Evolutionary conservation across 2,888 invertebrate species (phyloP), one percentile per base, ranked within the genome.

Genomic region (Drosophila rellima): DNA sequence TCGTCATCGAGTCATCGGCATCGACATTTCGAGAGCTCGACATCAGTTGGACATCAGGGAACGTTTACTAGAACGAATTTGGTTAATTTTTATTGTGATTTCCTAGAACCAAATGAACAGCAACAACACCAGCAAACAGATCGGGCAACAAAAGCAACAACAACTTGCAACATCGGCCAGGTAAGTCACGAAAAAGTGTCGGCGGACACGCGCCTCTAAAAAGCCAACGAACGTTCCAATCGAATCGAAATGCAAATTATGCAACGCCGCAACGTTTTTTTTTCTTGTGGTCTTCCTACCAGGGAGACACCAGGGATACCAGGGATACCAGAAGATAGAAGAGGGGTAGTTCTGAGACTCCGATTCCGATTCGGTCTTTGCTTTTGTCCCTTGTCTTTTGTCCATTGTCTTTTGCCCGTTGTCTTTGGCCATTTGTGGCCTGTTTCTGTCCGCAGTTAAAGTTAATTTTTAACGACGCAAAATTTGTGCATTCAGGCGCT

Each of bases 231-330:
- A 74, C 82, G 85, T 78, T 85, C 74, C 85, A 90, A 91, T 91
- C 91, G 91, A 90, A 91, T 90, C 91, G 90, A 91, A 91, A 91
- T 91, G 91, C 91, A 91, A 91, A 91, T 91, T 90, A 91, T 90
- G 86, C 88, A 88, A 88, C 70, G 69, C 66, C 72, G 60, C 78
- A 74, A 78, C 56, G 78, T 68, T 35, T 7, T 26, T 26, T 68
- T 35, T 15, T 56, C 47, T 29, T 57, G 70, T 17, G 40, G 31
- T 45, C 54, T 23, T 39, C 37, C 37, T 10, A 62, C 18, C 17
- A 47, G 1, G 2, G 11, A 8, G 7, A 7, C 6, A 44, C 29
- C 15, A 15, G 45, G 6, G 15, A 15, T 31, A 15, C 29, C 13
- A 17, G 18, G 33, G 33, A 11, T 3, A 13, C 26, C 3, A n/a